Conservation (phyloP, 2,888 invertebrate species). For the Erebia epiphron region DNA sequence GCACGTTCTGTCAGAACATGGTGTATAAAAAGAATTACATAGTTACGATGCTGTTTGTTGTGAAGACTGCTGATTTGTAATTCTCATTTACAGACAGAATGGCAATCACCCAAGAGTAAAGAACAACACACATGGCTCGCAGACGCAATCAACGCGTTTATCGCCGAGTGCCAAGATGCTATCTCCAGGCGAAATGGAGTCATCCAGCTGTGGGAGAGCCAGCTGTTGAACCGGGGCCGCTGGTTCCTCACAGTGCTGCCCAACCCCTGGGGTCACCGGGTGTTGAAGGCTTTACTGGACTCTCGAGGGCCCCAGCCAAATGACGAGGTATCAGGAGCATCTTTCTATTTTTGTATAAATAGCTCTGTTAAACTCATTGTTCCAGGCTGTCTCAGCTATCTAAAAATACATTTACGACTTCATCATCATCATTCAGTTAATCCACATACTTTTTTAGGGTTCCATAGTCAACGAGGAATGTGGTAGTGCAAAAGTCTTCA, state of each 20-base stretch:
- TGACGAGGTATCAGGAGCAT: constrained; percentile 41
- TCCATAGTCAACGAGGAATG: too few relatives aligned
- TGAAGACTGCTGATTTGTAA: background rate
- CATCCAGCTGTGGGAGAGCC: constrained; percentile 57
- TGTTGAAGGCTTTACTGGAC: constrained; percentile 80
- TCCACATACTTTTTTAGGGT: too few relatives aligned
- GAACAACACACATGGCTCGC: constrained; percentile 57
- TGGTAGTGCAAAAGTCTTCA: too few relatives aligned
- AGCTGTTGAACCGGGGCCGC: constrained; percentile 78
- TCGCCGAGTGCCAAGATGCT: constrained; percentile 63
- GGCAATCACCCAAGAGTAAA: constrained; percentile 62
- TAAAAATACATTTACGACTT: too few relatives aligned
- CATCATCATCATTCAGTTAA: too few relatives aligned
- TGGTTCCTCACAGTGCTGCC: constrained; percentile 80
- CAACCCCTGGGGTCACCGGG: constrained; percentile 81
- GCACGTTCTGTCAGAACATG: too few relatives aligned
- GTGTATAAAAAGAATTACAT: too few relatives aligned
- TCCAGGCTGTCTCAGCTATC: too few relatives aligned
- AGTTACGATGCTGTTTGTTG: too few relatives aligned
- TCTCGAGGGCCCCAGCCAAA: constrained; percentile 75
- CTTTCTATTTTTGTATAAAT: background rate
- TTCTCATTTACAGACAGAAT: constrained; percentile 60
- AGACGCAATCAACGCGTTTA: constrained; percentile 60
- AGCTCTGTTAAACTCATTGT: too few relatives aligned
- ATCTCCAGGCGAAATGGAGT: constrained; percentile 61